A percentile compares a stretch with the other conserved stretches of the same genome.
Conservation (phyloP, 2,797 vertebrate genomes). For the Spheniscus humboldti region DNA sequence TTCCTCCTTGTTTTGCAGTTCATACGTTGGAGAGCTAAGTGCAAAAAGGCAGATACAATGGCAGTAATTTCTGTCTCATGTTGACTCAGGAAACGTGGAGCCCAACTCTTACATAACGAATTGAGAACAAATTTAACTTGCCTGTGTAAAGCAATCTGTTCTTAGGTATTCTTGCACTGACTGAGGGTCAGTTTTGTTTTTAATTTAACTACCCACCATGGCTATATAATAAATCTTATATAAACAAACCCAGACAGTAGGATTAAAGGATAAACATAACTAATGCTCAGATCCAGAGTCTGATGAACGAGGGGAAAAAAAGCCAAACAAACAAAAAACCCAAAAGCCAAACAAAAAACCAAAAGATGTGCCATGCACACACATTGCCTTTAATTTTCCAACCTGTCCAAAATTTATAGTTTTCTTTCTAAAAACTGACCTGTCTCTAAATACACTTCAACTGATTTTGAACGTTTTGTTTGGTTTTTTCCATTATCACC, state of each 20-base stretch:
- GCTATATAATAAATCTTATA: conserved; percentile 39
- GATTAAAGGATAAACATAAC: conserved; percentile 64
- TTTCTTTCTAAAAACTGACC: not conserved
- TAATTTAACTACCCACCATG: not conserved
- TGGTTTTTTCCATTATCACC: not conserved
- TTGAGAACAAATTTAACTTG: not conserved
- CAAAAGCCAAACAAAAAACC: not conserved
- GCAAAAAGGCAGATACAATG: not conserved
- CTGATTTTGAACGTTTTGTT: not conserved
- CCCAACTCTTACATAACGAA: not conserved
- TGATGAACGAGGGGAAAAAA: not conserved
- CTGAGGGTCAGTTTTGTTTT: conserved; percentile 29
- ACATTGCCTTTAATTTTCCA: not conserved
- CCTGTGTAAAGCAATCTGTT: not conserved
- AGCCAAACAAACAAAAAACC: not conserved
- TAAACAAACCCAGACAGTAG: conserved; percentile 29
- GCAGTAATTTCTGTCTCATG: not conserved
- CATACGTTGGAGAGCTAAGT: not conserved
- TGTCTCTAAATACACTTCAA: not conserved
- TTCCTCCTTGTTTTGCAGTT: not conserved
- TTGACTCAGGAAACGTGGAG: not conserved
- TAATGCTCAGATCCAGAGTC: conserved; percentile 11
- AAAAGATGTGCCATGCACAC: not conserved
- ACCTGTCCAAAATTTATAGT: not conserved
- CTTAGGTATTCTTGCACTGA: not conserved